Conservation (phyloP, 92 coral and sea anemone species). For the Epizoanthus fatuus region DNA sequence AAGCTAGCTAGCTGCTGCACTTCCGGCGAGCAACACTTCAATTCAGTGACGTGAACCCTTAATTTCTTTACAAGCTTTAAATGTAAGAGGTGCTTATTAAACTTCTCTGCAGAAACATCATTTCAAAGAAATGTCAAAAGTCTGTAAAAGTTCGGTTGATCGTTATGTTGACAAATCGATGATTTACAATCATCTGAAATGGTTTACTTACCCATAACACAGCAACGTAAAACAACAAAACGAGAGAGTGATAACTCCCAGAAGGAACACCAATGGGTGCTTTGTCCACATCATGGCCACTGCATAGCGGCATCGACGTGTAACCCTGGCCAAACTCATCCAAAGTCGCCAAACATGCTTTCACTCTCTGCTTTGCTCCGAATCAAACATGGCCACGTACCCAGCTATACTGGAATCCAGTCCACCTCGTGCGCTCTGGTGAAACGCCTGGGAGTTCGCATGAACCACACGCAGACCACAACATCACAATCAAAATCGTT, state of each 20-base stretch:
- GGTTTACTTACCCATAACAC: slow-evolving; percentile 57
- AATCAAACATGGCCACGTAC: slow-evolving; percentile 73
- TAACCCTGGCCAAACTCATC: slow-evolving; percentile 51
- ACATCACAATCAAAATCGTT: too few species aligned
- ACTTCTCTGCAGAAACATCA: too few species aligned
- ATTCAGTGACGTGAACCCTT: too few species aligned
- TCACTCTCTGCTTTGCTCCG: slow-evolving; percentile 27
- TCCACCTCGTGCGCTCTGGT: background rate
- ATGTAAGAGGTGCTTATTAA: too few species aligned
- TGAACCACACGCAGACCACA: background rate
- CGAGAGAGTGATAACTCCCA: slow-evolving; percentile 53
- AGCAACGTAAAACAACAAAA: slow-evolving; percentile 79
- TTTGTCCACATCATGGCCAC: slow-evolving; percentile 77
- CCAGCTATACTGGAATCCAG: slow-evolving; percentile 1
- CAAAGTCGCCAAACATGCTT: slow-evolving; percentile 39
- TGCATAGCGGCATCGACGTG: slow-evolving; percentile 56
- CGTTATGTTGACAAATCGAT: too few species aligned
- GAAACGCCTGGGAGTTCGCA: background rate
- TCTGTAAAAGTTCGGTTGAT: too few species aligned
- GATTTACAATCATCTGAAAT: slow-evolving; percentile 27
- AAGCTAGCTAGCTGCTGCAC: too few species aligned
- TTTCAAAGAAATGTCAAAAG: too few species aligned
- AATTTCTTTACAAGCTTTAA: too few species aligned
- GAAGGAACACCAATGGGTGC: slow-evolving; percentile 57
- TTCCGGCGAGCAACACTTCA: too few species aligned